Conservation (phyloP, 2,113 vertebrate species). For the Trachemys scripta region DNA sequence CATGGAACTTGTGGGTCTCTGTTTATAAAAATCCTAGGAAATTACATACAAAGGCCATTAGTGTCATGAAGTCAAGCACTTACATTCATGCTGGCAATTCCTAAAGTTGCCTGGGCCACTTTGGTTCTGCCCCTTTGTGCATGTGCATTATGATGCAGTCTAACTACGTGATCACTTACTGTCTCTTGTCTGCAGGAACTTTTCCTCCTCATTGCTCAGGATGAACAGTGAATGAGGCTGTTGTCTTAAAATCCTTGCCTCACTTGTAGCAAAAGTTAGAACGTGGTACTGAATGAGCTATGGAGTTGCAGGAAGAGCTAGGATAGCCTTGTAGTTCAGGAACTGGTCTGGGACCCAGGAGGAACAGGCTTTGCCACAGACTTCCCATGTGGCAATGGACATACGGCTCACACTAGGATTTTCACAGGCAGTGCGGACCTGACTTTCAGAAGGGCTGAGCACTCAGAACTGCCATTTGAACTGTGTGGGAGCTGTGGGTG, state of each 20-base stretch:
- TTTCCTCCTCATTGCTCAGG: neutral
- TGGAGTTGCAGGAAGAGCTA: neutral
- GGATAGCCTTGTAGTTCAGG: neutral
- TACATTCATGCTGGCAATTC: neutral
- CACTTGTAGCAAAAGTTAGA: neutral
- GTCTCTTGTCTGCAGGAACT: neutral
- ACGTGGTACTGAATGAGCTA: neutral
- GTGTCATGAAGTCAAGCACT: neutral
- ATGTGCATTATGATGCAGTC: neutral
- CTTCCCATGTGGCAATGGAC: neutral
- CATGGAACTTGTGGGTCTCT: neutral
- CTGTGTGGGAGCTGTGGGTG: neutral
- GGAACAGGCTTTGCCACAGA: neutral
- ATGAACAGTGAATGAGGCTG: neutral
- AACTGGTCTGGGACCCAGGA: neutral
- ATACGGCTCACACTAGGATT: neutral
- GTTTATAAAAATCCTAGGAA: neutral
- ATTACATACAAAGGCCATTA: neutral
- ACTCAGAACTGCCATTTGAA: neutral
- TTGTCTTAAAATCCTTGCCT: neutral
- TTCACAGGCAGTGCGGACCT: neutral
- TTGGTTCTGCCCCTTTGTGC: neutral
- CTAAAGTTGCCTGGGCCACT: neutral
- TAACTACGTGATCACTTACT: neutral
- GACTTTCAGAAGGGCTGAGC: neutral